Percentiles rank a stretch among this genome's conserved stretches.
Conservation (phyloP, 2,888 invertebrate species). For the Clistopyga incitator region DNA sequence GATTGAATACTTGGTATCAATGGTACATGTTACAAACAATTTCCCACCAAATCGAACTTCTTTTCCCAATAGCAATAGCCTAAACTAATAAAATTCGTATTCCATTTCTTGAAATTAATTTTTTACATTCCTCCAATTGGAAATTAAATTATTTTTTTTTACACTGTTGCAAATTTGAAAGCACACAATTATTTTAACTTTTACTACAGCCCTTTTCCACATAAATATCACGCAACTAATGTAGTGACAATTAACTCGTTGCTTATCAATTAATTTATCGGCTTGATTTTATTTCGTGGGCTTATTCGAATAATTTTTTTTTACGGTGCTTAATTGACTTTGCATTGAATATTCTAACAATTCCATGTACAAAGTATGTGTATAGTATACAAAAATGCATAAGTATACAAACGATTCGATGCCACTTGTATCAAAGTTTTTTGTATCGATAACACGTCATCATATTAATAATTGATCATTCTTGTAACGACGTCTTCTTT, state of each 20-base stretch:
- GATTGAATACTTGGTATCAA: slow-evolving; percentile 13
- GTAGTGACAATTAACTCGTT: no score
- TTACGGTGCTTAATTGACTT: no score
- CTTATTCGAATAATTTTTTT: no score
- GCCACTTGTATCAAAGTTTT: background rate
- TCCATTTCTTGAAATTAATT: background rate
- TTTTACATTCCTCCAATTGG: background rate
- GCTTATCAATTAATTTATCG: no score
- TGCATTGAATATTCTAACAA: no score
- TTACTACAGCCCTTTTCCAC: background rate
- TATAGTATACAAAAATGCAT: no score
- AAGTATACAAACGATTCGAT: no score
- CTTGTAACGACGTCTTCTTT: background rate
- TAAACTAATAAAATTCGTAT: background rate
- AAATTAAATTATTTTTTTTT: background rate
- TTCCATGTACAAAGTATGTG: no score
- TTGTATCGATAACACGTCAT: background rate
- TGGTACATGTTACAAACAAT: background rate
- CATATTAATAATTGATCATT: background rate
- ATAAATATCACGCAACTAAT: background rate
- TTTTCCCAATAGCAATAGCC: background rate
- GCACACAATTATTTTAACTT: no score
- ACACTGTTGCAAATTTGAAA: no score
- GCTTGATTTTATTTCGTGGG: no score
- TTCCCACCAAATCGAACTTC: background rate